Percentiles rank a stretch among this genome's conserved stretches.
phyloP scores from a whole-genome alignment of 2,888 invertebrate species.

The Kryphioiulus occultus region DNA sequence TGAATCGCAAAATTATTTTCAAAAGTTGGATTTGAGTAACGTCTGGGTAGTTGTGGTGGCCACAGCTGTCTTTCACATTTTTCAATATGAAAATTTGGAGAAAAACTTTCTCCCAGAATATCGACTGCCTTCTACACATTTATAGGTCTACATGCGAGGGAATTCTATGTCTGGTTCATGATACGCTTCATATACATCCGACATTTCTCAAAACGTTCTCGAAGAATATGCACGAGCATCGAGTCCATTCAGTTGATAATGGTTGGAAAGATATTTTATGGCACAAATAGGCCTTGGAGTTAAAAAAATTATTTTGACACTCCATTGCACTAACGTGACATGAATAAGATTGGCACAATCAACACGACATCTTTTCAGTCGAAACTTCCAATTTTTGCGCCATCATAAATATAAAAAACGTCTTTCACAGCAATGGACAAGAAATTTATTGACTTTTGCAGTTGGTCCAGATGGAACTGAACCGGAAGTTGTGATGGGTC shows the following conservation, averaged over 20 bases:
- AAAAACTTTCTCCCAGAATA: background rate
- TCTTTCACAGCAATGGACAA: background rate
- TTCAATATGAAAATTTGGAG: background rate
- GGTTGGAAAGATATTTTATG: background rate
- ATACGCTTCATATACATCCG: background rate
- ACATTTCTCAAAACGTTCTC: background rate
- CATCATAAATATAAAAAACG: background rate
- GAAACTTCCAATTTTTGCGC: background rate
- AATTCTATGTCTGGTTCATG: background rate
- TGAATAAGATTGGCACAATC: constrained; percentile 25
- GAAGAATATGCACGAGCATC: background rate
- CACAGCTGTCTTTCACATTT: too few species aligned
- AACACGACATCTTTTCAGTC: background rate
- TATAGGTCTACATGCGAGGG: too few species aligned
- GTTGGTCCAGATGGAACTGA: background rate
- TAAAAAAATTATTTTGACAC: constrained; percentile 24
- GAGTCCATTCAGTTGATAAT: background rate
- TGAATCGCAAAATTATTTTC: too few species aligned
- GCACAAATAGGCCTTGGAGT: background rate
- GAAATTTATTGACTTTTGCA: background rate
- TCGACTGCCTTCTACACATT: background rate
- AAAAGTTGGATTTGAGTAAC: too few species aligned
- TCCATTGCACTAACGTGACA: background rate
- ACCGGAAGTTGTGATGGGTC: background rate
- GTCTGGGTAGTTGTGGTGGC: background rate